These are phyloP conservation scores for Mobula hypostoma DNA, from an alignment of 2,113 vertebrate species.

Conservation along the genomic window DNA sequence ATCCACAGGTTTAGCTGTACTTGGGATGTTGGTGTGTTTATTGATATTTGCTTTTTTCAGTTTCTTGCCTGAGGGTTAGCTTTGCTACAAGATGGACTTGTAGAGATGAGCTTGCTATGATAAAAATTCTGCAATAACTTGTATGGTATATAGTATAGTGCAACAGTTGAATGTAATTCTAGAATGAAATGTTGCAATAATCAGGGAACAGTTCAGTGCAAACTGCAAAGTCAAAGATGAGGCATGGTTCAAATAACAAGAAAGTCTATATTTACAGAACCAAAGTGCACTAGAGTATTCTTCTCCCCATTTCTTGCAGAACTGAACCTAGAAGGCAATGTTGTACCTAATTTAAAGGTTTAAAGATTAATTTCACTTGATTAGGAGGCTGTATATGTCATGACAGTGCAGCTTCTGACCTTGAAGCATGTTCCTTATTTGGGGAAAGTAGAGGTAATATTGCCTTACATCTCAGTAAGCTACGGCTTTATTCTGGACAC, in stretches of 20 bases:
- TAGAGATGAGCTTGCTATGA: background rate
- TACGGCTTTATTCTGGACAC: background rate
- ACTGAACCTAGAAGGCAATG: background rate
- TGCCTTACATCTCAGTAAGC: background rate
- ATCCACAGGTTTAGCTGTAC: background rate
- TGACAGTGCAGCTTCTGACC: background rate
- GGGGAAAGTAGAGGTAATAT: background rate
- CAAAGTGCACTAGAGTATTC: background rate
- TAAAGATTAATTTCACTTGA: background rate
- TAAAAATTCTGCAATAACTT: background rate
- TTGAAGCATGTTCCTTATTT: background rate
- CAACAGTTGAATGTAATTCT: background rate
- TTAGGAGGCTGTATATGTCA: background rate
- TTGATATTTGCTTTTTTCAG: background rate
- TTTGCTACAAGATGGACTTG: background rate
- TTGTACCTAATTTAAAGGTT: background rate
- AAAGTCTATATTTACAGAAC: background rate
- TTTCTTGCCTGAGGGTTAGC: background rate
- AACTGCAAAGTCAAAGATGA: background rate
- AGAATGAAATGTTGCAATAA: background rate
- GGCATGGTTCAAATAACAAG: background rate
- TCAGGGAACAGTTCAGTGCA: background rate
- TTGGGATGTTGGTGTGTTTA: background rate
- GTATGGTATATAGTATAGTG: background rate
- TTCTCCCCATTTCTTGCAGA: background rate